Evolutionary conservation across 2,888 invertebrate genomes (phyloP), one percentile per base, ranked within the genome.

Genomic region (Nymphalis polychloros): DNA sequence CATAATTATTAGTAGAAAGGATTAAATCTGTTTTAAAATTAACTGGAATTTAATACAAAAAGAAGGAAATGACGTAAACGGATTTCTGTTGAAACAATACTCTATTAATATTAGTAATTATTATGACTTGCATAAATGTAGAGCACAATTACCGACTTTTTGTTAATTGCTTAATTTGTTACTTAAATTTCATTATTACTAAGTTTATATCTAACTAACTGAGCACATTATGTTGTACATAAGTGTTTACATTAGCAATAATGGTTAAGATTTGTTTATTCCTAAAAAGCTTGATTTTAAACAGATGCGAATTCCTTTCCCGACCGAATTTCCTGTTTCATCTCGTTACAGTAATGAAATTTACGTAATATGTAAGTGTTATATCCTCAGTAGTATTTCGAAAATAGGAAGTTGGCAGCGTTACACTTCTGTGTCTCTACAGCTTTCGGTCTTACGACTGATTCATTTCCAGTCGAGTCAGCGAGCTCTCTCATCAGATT

Each of bases 51-150:
- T 66, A 66, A 52, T 27, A 60, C 52, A 55, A 68, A 46, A 4
- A 41, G n/a, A 23, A 57, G 65, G 63, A 68, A 63, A 55, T 52
- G 50, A 63, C 47, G 68, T 59, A 60, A 71, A 41, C 63, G 60
- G 5, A 66, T 55, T 55, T 66, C 55, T 49, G 53, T 8, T 47
- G 46, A 20, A 16, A 20, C 46, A 46, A 59, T 48, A 60, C 19
- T 60, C 10, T 27, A 47, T 48, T 31, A 55, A 31, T 55, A 27
- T 55, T 17, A 23, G 17, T 27, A 8, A 27, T 31, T 27, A 17
- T 27, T 8, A 27, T 27, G 10, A 50, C 19, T 19, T 19, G n/a
- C 50, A 53, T 53, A 27, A 27, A 16, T 16, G 52, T 27, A 10
- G 20, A 16, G 4, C 2, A 27, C 13, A 52, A 52, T 52, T 13